Percentiles rank a stretch among this genome's conserved stretches.
phyloP scores from a whole-genome alignment of 2,113 vertebrate species.

The Ophiodon elongatus region DNA sequence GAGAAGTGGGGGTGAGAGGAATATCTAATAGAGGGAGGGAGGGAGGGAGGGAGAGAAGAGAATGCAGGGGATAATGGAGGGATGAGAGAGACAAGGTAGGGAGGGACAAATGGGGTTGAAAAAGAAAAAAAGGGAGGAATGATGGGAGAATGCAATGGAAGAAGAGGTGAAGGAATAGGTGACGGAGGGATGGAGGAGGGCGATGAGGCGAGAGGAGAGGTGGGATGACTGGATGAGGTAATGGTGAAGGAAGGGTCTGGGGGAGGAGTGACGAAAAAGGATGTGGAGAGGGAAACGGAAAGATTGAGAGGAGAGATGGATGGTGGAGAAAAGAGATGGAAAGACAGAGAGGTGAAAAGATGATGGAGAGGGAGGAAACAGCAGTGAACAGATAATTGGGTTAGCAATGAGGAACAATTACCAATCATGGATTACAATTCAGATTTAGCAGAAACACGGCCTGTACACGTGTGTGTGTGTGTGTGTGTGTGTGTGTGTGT shows the following conservation, averaged over 20 bases:
- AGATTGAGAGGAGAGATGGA: slow-evolving; percentile 31
- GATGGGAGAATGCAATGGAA: slow-evolving; percentile 11
- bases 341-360: slow-evolving; percentile 1
- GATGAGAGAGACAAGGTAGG: slow-evolving; percentile 11
- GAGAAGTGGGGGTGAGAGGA: slow-evolving; percentile 49
- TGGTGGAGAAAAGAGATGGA: background rate
- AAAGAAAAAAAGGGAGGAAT: slow-evolving; percentile 9
- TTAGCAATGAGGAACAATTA: slow-evolving; percentile 42
- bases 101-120: slow-evolving; percentile 2
- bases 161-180: slow-evolving; percentile 9
- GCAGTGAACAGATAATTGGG: slow-evolving; percentile 11
- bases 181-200: slow-evolving; percentile 29
- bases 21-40: slow-evolving; percentile 44
- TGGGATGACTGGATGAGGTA: slow-evolving; percentile 65
- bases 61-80: slow-evolving; percentile 38
- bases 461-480: background rate
- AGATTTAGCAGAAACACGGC: slow-evolving; percentile 8
- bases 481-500: background rate
- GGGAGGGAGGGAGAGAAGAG: slow-evolving; percentile 10
- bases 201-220: slow-evolving; percentile 57
- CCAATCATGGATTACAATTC: slow-evolving; percentile 52
- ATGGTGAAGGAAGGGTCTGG: slow-evolving; percentile 31
- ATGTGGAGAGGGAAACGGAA: slow-evolving; percentile 34
- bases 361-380: background rate
- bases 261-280: slow-evolving; percentile 52